A percentile compares a stretch with the other conserved stretches of the same genome.
Conservation (phyloP, 2,888 invertebrate genomes). For the Flexamia atlantica region DNA sequence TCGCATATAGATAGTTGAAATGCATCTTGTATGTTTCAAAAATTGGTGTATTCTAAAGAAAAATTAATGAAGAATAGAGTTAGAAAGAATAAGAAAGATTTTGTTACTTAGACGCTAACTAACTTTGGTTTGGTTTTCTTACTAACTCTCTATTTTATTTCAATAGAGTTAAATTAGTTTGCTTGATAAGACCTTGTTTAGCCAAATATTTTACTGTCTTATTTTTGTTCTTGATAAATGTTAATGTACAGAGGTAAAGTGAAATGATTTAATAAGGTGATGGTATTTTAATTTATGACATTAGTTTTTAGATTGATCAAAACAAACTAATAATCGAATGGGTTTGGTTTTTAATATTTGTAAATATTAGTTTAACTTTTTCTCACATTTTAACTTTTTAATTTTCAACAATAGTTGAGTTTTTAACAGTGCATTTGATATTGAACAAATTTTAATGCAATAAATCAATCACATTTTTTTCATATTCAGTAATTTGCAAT, state of each 20-base stretch:
- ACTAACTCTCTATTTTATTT: not conserved
- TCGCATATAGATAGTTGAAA: slow-evolving; percentile 5
- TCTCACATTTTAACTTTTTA: no score
- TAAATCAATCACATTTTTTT: no score
- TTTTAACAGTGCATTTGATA: no score
- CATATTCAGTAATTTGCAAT: no score
- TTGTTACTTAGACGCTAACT: not conserved
- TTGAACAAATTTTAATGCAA: no score
- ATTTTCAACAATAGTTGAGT: no score
- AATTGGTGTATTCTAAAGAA: not conserved
- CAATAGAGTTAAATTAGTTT: not conserved
- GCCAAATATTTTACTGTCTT: not conserved
- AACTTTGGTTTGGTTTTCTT: slow-evolving; percentile 6
- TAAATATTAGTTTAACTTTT: no score
- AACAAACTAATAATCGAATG: not conserved
- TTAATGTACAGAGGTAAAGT: no score
- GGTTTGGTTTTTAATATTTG: not conserved
- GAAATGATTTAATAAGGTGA: not conserved
- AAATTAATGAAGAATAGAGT: not conserved
- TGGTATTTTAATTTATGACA: not conserved
- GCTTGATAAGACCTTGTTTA: not conserved
- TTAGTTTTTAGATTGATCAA: not conserved
- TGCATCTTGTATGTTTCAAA: not conserved
- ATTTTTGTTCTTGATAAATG: not conserved
- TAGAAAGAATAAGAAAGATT: not conserved